Evolutionary conservation across 2,113 vertebrate species (phyloP).

Genomic region (Apteryx owenii): DNA sequence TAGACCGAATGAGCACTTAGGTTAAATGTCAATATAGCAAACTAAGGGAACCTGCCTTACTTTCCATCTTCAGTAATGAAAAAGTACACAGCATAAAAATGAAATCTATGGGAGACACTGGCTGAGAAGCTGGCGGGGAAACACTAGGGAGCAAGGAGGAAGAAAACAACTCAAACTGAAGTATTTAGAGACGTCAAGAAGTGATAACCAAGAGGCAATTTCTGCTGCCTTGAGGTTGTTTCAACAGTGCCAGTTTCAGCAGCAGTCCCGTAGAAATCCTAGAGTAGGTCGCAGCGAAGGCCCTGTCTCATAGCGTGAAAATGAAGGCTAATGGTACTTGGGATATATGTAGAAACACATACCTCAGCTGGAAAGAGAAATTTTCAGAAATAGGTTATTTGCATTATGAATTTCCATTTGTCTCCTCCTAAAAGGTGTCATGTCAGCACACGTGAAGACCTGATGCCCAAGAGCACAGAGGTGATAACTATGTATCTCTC

Average conservation of each 20-base stretch:
- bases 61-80: constrained; percentile 3
- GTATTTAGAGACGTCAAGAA: not conserved
- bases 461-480: not conserved
- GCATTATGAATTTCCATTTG: not conserved
- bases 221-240: not conserved
- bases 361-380: not conserved
- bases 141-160: not conserved
- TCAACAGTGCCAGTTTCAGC: not conserved
- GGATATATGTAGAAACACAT: not conserved
- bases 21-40: constrained; percentile 14
- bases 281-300: not conserved
- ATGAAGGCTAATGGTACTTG: not conserved
- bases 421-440: not conserved
- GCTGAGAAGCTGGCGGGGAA: not conserved
- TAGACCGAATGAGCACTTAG: not conserved
- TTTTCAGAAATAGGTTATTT: not conserved
- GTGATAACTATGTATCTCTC: not conserved
- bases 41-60: not conserved
- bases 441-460: not conserved
- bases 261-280: not conserved
- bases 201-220: not conserved
- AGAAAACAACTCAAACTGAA: not conserved
- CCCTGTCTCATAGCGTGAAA: not conserved
- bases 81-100: not conserved
- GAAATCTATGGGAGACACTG: not conserved